These are phyloP conservation scores for Crax fasciolata DNA, from an alignment of 2,797 vertebrate species.

Conservation along the genomic window DNA sequence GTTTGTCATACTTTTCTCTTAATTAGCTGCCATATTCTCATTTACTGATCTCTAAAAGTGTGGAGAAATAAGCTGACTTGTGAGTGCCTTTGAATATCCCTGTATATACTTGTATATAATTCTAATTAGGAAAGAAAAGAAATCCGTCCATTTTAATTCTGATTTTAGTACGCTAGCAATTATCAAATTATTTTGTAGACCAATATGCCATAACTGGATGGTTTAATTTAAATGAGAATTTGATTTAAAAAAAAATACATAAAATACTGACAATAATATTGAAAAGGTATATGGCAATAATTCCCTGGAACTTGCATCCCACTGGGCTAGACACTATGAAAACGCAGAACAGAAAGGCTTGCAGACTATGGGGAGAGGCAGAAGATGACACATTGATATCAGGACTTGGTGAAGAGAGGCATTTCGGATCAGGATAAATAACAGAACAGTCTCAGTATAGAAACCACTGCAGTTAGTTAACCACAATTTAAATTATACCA, in stretches of 20 bases:
- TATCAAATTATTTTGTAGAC: neutral
- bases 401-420: neutral
- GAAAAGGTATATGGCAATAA: neutral
- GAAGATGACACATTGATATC: neutral
- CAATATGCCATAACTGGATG: neutral
- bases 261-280: neutral
- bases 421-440: neutral
- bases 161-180: neutral
- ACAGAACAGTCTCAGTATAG: neutral
- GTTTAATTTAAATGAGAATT: neutral
- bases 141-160: neutral
- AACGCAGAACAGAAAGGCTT: neutral
- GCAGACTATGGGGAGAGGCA: neutral
- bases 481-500: rapidly evolving
- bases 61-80: neutral
- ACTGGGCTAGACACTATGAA: neutral
- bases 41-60: neutral
- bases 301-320: neutral
- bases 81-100: neutral
- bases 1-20: neutral
- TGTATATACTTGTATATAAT: neutral
- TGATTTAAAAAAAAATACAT: neutral
- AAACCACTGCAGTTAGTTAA: neutral
- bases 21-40: neutral
- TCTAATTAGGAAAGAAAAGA: neutral